A percentile compares a stretch with the other conserved stretches of the same genome.
Conservation (phyloP, 2,113 vertebrate genomes). For the Hassar affinis region DNA sequence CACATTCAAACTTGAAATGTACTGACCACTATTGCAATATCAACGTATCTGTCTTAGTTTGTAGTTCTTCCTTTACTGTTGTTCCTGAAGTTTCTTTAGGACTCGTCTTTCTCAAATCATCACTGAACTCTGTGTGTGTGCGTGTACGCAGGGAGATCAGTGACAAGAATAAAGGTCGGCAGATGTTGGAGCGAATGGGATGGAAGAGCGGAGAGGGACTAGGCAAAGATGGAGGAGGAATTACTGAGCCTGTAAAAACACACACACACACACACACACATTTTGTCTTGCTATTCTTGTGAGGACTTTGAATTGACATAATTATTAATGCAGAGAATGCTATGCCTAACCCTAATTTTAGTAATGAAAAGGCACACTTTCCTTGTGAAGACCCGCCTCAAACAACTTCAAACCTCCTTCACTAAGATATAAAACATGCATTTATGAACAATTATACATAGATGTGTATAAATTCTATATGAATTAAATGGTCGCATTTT, state of each 20-base stretch:
- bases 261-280: not conserved
- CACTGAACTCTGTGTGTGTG: not conserved
- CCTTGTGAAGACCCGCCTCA: too few species aligned
- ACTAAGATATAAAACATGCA: too few species aligned
- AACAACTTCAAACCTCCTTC: too few species aligned
- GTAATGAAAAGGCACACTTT: not conserved
- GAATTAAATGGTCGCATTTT: not conserved
- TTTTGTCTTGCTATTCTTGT: too few species aligned
- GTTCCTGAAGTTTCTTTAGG: not conserved
- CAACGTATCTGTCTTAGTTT: not conserved
- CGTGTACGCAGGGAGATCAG: constrained; percentile 84
- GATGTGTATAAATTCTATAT: not conserved
- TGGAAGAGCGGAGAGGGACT: constrained; percentile 97
- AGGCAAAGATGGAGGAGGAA: constrained; percentile 87
- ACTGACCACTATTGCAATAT: not conserved
- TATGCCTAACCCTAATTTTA: too few species aligned
- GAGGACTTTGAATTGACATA: too few species aligned
- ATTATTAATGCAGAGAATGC: too few species aligned
- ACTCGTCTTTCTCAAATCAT: not conserved
- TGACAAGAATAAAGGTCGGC: constrained; percentile 89
- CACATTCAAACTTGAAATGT: not conserved
- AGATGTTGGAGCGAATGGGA: constrained; percentile 98
- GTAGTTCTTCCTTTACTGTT: not conserved
- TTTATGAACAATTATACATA: too few species aligned
- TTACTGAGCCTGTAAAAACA: constrained; percentile 84